Percentiles rank a stretch among this genome's conserved stretches.
These are phyloP conservation scores for Athripsodes cinereus DNA, from an alignment of 2,888 invertebrate species.

Conservation along the genomic window DNA sequence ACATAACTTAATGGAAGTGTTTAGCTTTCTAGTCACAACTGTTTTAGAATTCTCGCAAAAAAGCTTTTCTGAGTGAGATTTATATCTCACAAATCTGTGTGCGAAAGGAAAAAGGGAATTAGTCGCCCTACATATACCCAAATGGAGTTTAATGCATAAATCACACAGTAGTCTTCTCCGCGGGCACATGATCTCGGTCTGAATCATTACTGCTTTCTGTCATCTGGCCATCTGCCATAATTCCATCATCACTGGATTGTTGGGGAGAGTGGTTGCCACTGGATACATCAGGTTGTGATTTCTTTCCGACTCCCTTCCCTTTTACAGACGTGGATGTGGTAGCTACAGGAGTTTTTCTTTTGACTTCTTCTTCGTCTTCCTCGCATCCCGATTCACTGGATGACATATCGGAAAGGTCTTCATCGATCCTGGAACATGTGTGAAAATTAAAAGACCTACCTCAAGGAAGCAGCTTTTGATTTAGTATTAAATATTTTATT, in stretches of 20 bases:
- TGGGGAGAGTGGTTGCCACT: background rate
- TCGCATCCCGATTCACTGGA: constrained; percentile 30
- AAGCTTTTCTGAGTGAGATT: too few species aligned
- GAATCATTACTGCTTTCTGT: constrained; percentile 1
- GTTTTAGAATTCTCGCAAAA: too few species aligned
- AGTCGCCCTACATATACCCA: too few species aligned
- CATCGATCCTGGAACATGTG: constrained; percentile 49
- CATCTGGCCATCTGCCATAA: background rate
- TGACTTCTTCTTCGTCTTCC: constrained; percentile 34
- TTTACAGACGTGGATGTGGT: background rate
- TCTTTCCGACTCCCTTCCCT: constrained; percentile 20
- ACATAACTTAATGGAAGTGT: too few species aligned
- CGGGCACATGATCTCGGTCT: background rate
- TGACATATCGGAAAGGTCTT: constrained; percentile 45
- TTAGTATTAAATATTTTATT: too few species aligned
- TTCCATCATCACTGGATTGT: background rate
- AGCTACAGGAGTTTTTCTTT: background rate
- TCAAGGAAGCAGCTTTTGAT: too few species aligned
- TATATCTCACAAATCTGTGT: too few species aligned
- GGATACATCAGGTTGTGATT: constrained; percentile 1
- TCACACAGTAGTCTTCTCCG: too few species aligned
- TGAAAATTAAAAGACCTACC: too few species aligned
- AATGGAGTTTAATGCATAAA: too few species aligned
- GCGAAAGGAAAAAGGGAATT: too few species aligned
- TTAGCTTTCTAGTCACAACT: too few species aligned